Conservation (phyloP, 2,797 vertebrate species). For the Psittacula derbiana region DNA sequence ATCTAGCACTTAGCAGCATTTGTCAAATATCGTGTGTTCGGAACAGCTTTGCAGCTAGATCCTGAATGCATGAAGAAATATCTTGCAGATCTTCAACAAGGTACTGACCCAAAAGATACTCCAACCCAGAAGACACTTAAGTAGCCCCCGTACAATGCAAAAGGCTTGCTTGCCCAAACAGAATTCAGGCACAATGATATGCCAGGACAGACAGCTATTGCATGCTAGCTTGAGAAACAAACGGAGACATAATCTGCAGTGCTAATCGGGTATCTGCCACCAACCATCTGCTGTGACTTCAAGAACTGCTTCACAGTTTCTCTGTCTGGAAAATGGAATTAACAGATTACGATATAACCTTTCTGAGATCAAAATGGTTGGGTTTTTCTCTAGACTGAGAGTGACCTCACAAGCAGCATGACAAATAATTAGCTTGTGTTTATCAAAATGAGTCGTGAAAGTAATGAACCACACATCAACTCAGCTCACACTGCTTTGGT, state of each 20-base stretch:
- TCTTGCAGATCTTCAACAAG: neutral
- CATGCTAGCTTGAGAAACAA: neutral
- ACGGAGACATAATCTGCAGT: neutral
- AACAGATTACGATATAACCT: neutral
- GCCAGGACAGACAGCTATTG: neutral
- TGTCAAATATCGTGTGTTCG: constrained; percentile 10
- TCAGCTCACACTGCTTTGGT: neutral
- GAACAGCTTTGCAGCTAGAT: neutral
- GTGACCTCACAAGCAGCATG: neutral
- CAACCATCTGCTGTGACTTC: neutral
- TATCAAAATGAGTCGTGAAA: neutral
- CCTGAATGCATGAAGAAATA: neutral
- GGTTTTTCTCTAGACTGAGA: neutral
- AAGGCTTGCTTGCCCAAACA: neutral
- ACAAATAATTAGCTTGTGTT: neutral
- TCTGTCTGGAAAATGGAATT: neutral
- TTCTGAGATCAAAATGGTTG: neutral
- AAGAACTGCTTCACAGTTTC: neutral
- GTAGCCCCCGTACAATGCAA: neutral
- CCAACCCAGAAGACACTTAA: neutral
- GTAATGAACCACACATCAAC: neutral
- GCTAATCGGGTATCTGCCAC: neutral
- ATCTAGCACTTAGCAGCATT: constrained; percentile 43
- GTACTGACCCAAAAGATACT: neutral
- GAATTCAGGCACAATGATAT: neutral